phyloP scores from a whole-genome alignment of 2,797 vertebrate species.

The Onychomys leucogaster region DNA sequence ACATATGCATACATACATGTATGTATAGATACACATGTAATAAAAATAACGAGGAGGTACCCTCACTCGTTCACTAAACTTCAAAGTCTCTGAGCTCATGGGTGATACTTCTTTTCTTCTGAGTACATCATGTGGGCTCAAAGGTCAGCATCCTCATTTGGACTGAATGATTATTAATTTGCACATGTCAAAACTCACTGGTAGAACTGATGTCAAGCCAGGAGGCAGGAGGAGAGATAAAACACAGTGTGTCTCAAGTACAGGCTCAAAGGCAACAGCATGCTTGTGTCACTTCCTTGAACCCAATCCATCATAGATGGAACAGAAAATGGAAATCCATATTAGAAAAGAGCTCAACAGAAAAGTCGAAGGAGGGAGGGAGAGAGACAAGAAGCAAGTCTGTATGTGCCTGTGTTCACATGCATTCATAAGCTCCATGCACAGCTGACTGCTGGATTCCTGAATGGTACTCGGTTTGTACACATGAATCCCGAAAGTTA shows the following conservation, averaged over 20 bases:
- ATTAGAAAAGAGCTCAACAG: conserved; percentile 57
- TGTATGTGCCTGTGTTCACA: background rate
- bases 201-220: conserved; percentile 75
- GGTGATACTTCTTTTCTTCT: conserved; percentile 39
- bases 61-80: conserved; percentile 53
- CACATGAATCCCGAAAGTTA: conserved; percentile 61
- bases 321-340: conserved; percentile 71
- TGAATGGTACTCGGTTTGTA: conserved; percentile 48
- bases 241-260: conserved; percentile 55
- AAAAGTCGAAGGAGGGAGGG: conserved; percentile 59
- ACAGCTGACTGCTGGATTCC: background rate
- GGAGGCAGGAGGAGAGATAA: conserved; percentile 70
- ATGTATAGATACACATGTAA: background rate
- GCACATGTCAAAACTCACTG: conserved; percentile 80
- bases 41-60: background rate
- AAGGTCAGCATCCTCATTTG: conserved; percentile 76
- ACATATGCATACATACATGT: background rate
- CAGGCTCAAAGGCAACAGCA: conserved; percentile 71
- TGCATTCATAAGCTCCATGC: background rate
- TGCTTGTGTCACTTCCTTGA: conserved; percentile 69
- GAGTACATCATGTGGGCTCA: background rate
- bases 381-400: conserved; percentile 21
- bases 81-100: background rate
- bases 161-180: conserved; percentile 82
- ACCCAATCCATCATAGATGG: conserved; percentile 68